Conservation (phyloP, 2,888 invertebrate species). For the Cantharis nigra region DNA sequence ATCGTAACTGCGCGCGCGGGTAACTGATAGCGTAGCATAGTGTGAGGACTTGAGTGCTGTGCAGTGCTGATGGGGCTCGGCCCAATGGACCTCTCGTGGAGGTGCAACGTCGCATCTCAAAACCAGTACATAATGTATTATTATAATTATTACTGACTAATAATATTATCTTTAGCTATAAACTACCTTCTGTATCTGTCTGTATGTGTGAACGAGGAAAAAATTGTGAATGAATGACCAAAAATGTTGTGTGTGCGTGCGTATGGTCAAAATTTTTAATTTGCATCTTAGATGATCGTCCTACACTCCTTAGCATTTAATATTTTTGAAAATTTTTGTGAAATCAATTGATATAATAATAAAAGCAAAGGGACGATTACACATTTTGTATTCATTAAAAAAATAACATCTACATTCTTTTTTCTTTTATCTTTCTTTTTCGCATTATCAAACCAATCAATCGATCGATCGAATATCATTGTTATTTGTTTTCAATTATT, state of each 20-base stretch:
- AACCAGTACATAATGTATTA: conserved; percentile 54
- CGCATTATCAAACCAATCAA: neutral
- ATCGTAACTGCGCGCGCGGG: conserved; percentile 69
- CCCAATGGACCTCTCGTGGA: conserved; percentile 25
- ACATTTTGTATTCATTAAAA: neutral
- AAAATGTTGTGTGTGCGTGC: neutral
- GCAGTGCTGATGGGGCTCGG: conserved; percentile 29
- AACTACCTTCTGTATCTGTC: conserved; percentile 36
- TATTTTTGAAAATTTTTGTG: neutral
- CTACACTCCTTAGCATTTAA: neutral
- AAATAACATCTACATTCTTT: neutral
- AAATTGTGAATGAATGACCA: conserved; percentile 22
- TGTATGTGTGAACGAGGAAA: conserved; percentile 18
- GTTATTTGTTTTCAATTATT: neutral
- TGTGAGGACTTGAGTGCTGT: conserved; percentile 28
- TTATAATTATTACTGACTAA: conserved; percentile 45
- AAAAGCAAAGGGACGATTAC: neutral
- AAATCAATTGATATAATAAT: neutral
- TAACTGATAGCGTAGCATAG: conserved; percentile 16
- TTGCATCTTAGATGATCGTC: neutral
- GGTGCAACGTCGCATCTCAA: conserved; percentile 24
- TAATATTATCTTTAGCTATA: conserved; percentile 36
- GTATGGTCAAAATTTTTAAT: conserved; percentile 11
- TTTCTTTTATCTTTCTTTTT: neutral
- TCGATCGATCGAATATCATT: neutral